These are phyloP conservation scores for Drosophila oshimai DNA, from an alignment of 1,140 invertebrate species.

Conservation along the genomic window DNA sequence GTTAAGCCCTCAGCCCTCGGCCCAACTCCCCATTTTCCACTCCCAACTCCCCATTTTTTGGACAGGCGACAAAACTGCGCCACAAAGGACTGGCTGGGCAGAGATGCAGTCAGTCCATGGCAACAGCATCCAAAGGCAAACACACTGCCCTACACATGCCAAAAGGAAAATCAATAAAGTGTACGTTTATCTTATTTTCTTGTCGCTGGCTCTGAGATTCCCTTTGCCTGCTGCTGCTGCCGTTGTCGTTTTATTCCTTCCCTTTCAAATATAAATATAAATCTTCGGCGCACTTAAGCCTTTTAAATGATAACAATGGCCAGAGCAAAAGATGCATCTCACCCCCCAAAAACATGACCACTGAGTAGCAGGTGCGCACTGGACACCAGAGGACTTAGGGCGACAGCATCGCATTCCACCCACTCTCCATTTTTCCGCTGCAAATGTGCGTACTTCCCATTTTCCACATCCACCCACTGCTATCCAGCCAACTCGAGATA, in stretches of 20 bases:
- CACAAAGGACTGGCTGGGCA: slow-evolving; percentile 1
- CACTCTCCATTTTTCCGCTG: neutral
- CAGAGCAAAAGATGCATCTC: slow-evolving; percentile 21
- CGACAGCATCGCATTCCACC: neutral
- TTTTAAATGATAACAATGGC: slow-evolving; percentile 79
- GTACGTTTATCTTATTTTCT: slow-evolving; percentile 64
- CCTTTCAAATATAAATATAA: slow-evolving; percentile 70
- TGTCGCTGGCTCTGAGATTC: slow-evolving; percentile 39
- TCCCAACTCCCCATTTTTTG: no score
- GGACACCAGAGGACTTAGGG: slow-evolving; percentile 31
- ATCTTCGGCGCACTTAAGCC: slow-evolving; percentile 74
- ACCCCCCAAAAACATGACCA: slow-evolving; percentile 4
- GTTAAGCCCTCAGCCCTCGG: slow-evolving; percentile 23
- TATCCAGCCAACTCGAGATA: slow-evolving; percentile 6
- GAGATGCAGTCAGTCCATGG: slow-evolving; percentile 29
- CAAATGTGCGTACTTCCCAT: slow-evolving; percentile 8
- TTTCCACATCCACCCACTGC: neutral
- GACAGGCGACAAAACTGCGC: slow-evolving; percentile 54
- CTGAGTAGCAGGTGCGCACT: slow-evolving; percentile 62
- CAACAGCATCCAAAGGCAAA: slow-evolving; percentile 47
- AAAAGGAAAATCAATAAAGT: slow-evolving; percentile 74
- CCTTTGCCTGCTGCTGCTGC: no score
- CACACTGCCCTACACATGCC: slow-evolving; percentile 30
- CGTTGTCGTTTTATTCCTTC: slow-evolving; percentile 10
- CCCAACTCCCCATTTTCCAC: slow-evolving; percentile 15